Percentiles rank a stretch among this genome's conserved stretches.
phyloP scores from a whole-genome alignment of 2,113 vertebrate genomes.

The Semnornis frantzii region DNA sequence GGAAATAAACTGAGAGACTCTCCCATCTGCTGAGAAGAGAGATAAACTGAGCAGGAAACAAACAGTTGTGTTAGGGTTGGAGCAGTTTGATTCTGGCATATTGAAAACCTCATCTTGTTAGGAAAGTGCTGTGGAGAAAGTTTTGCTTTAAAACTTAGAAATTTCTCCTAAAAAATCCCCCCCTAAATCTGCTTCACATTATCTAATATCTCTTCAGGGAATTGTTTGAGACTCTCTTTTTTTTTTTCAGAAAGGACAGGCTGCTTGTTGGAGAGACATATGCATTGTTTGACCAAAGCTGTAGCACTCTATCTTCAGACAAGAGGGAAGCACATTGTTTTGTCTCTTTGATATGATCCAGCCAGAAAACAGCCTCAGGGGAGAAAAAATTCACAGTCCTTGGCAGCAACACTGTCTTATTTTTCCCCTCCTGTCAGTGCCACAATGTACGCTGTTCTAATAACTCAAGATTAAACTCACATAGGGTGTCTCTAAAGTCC shows the following conservation, averaged over 20 bases:
- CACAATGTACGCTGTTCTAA: constrained; percentile 19
- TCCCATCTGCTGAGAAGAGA: background rate
- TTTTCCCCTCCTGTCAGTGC: background rate
- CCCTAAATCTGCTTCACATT: constrained; percentile 39
- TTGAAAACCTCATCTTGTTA: background rate
- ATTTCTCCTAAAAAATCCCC: constrained; percentile 43
- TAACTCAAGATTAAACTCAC: constrained; percentile 40
- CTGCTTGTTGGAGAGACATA: constrained; percentile 35
- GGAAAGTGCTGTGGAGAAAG: constrained; percentile 44
- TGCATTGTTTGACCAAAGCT: constrained; percentile 50
- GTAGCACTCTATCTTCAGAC: constrained; percentile 39
- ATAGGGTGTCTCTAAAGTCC: constrained; percentile 42
- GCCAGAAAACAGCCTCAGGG: constrained; percentile 46
- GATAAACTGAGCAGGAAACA: background rate
- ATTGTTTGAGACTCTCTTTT: background rate
- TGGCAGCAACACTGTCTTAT: constrained; percentile 35
- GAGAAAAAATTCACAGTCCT: background rate
- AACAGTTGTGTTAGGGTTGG: background rate
- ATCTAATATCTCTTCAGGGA: constrained; percentile 22
- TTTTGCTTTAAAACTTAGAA: constrained; percentile 33
- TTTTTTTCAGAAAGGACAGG: background rate
- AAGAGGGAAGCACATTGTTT: constrained; percentile 56
- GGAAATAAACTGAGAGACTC: background rate
- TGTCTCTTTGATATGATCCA: constrained; percentile 52
- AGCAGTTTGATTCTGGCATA: background rate